Percentiles rank a stretch among this genome's conserved stretches.
Conservation (phyloP, 2,113 vertebrate species). For the Forbesichthys agassizii region DNA sequence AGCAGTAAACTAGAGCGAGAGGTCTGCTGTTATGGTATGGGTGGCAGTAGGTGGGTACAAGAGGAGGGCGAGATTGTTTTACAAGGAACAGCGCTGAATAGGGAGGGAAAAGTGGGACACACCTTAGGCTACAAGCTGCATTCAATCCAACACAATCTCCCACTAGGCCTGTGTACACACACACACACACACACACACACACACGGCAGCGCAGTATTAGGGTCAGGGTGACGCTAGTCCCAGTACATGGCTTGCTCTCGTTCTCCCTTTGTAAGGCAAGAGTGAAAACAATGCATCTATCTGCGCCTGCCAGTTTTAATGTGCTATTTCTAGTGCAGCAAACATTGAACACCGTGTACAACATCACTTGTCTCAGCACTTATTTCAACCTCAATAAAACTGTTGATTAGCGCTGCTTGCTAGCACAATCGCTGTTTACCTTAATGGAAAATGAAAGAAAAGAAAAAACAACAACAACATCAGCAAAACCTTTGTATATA, state of each 20-base stretch:
- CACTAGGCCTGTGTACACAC: slow-evolving; percentile 16
- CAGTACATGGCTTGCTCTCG: not conserved
- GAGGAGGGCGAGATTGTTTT: not conserved
- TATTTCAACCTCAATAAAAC: not conserved
- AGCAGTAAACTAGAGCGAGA: slow-evolving; percentile 37
- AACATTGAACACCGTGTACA: not conserved
- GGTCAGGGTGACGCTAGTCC: slow-evolving; percentile 26
- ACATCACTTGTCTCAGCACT: not conserved
- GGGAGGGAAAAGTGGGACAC: slow-evolving; percentile 44
- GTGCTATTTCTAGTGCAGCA: not conserved
- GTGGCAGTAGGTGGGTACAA: slow-evolving; percentile 25
- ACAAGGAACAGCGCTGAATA: no score
- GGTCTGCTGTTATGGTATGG: slow-evolving; percentile 22
- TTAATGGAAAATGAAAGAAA: not conserved
- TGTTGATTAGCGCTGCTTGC: not conserved
- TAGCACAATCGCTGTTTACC: not conserved
- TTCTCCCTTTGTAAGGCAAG: not conserved
- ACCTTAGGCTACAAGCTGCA: slow-evolving; percentile 58
- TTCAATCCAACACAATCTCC: slow-evolving; percentile 42
- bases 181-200: not conserved
- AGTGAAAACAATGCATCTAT: slow-evolving; percentile 6
- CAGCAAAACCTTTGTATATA: not conserved
- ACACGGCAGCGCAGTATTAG: slow-evolving; percentile 25
- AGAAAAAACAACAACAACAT: not conserved
- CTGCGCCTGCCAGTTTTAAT: not conserved